phyloP scores from a whole-genome alignment of 2,888 invertebrate genomes.

The Amblyjoppa proteus region DNA sequence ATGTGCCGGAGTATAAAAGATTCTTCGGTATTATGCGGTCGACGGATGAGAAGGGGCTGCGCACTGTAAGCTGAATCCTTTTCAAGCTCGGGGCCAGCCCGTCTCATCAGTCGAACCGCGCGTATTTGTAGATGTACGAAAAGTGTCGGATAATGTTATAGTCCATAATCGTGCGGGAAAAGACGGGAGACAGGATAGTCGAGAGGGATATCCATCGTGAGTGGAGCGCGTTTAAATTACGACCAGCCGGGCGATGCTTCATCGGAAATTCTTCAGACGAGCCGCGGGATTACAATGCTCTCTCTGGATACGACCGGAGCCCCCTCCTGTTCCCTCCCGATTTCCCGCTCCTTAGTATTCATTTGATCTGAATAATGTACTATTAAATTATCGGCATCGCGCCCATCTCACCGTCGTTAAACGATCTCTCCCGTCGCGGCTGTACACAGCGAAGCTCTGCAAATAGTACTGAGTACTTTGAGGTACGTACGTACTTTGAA shows the following conservation, averaged over 20 bases:
- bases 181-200: constrained; percentile 10
- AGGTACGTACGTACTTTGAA: no score
- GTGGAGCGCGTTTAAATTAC: constrained; percentile 68
- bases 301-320: constrained; percentile 25
- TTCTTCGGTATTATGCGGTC: neutral
- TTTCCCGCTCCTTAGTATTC: constrained; percentile 76
- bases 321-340: constrained; percentile 37
- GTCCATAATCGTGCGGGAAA: neutral
- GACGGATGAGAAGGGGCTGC: neutral
- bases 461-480: no score
- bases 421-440: constrained; percentile 71
- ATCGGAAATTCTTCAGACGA: constrained; percentile 72
- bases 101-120: constrained; percentile 10
- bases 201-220: constrained; percentile 48
- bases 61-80: constrained; percentile 7
- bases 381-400: constrained; percentile 78
- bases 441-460: no score
- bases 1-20: neutral
- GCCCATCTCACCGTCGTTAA: constrained; percentile 74
- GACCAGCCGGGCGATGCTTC: constrained; percentile 67
- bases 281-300: constrained; percentile 71
- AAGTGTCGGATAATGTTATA: constrained; percentile 31
- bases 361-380: constrained; percentile 80
- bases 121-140: constrained; percentile 21
- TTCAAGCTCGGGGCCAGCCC: neutral